phyloP scores from a whole-genome alignment of 2,797 vertebrate species.

The Anguilla anguilla region DNA sequence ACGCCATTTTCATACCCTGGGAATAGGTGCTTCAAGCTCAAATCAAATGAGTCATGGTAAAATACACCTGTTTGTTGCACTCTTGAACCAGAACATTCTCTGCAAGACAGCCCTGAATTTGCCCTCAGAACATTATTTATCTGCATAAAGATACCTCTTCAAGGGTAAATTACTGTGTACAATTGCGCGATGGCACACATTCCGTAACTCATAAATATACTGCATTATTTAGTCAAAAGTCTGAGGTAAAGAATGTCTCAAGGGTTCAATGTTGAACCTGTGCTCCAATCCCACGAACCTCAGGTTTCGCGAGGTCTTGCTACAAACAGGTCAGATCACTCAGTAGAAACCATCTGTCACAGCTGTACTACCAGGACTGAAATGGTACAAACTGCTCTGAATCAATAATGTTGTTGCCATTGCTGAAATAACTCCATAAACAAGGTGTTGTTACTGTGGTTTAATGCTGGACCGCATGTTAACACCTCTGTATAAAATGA shows the following conservation, averaged over 20 bases:
- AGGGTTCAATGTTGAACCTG: background rate
- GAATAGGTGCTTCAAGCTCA: background rate
- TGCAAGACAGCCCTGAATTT: background rate
- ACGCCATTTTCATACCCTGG: background rate
- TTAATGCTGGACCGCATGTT: background rate
- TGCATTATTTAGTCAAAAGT: background rate
- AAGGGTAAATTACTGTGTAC: background rate
- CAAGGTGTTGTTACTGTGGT: background rate
- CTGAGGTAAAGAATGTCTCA: background rate
- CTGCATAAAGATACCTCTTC: background rate
- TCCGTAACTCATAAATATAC: background rate
- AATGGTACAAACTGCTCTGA: background rate
- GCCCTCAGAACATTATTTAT: background rate
- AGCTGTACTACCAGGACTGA: too few relatives aligned
- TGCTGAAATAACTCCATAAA: background rate
- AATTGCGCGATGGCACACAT: background rate
- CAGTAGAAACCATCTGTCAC: too few relatives aligned
- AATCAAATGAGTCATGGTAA: background rate
- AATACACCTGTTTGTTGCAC: background rate
- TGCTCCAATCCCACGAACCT: background rate
- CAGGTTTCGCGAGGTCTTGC: background rate
- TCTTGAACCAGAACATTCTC: background rate
- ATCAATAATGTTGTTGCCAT: background rate
- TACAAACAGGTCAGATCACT: too few relatives aligned
- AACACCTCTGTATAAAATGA: background rate